Conservation (phyloP, 2,113 vertebrate genomes). For the Nanger granti region DNA sequence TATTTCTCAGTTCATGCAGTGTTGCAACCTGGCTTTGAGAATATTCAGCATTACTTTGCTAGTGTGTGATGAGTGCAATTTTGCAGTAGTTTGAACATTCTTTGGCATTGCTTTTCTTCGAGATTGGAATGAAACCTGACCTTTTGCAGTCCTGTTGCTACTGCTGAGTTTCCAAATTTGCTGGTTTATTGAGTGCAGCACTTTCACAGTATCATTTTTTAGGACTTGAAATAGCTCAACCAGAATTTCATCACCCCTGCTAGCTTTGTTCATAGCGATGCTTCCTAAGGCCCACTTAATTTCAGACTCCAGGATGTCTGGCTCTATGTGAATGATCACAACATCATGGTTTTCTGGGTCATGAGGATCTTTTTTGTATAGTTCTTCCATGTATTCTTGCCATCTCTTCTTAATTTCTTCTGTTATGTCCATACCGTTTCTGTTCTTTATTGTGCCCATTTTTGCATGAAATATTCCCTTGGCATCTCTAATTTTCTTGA, state of each 20-base stretch:
- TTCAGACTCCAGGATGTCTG: not conserved
- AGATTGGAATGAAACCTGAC: not conserved
- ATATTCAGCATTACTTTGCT: too few relatives aligned
- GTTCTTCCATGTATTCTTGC: not conserved
- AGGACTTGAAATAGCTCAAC: not conserved
- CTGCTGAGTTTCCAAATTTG: not conserved
- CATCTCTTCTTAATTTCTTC: not conserved
- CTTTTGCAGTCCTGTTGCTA: not conserved
- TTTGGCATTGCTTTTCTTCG: not conserved
- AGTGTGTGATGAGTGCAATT: too few relatives aligned
- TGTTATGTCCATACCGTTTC: not conserved
- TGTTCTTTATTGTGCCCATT: not conserved
- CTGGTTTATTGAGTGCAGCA: not conserved
- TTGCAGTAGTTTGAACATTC: not conserved
- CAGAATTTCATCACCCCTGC: accelerated
- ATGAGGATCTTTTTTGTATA: not conserved
- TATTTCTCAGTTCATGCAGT: too few relatives aligned
- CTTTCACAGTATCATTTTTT: not conserved
- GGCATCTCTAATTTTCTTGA: not conserved
- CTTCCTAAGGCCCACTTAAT: not conserved
- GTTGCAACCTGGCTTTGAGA: too few relatives aligned
- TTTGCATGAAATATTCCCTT: not conserved
- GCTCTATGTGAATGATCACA: not conserved
- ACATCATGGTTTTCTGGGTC: not conserved
- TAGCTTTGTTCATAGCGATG: not conserved